Evolutionary conservation across 2,888 invertebrate species (phyloP).

Genomic region (Harpalus rufipes): DNA sequence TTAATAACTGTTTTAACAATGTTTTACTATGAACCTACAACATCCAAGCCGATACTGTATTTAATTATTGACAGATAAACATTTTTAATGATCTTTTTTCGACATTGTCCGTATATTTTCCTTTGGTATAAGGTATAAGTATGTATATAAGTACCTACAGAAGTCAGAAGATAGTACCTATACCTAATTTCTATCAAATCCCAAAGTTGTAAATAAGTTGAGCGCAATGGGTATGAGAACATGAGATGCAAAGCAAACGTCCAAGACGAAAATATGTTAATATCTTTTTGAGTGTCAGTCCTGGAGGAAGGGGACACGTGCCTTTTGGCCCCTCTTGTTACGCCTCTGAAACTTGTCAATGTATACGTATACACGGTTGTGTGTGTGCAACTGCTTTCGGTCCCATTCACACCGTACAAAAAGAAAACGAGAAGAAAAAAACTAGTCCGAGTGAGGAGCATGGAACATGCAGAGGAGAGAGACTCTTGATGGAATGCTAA

Average conservation of each 20-base stretch:
- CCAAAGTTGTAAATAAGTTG: background rate
- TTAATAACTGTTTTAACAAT: too few species aligned
- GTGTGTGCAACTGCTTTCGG: slow-evolving; percentile 66
- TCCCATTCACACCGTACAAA: slow-evolving; percentile 66
- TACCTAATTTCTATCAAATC: too few species aligned
- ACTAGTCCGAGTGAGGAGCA: slow-evolving; percentile 57
- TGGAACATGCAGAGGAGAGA: slow-evolving; percentile 32
- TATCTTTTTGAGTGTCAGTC: slow-evolving; percentile 35
- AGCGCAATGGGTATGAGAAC: background rate
- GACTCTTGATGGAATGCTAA: slow-evolving; percentile 65
- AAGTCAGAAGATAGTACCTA: too few species aligned
- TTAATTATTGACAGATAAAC: too few species aligned
- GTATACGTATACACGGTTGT: slow-evolving; percentile 40
- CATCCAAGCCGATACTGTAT: too few species aligned
- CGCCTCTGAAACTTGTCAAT: slow-evolving; percentile 42
- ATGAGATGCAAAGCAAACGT: slow-evolving; percentile 12
- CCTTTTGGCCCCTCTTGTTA: slow-evolving; percentile 44
- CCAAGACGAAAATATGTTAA: slow-evolving; percentile 34
- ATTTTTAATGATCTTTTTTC: too few species aligned
- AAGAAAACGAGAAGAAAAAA: slow-evolving; percentile 65
- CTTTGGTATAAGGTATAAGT: too few species aligned
- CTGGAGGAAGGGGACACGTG: slow-evolving; percentile 43
- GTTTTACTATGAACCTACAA: too few species aligned
- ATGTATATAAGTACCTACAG: too few species aligned
- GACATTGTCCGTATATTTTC: too few species aligned